These are phyloP conservation scores for Dolichallabes microphthalmus DNA, from an alignment of 2,113 vertebrate genomes.

Conservation along the genomic window DNA sequence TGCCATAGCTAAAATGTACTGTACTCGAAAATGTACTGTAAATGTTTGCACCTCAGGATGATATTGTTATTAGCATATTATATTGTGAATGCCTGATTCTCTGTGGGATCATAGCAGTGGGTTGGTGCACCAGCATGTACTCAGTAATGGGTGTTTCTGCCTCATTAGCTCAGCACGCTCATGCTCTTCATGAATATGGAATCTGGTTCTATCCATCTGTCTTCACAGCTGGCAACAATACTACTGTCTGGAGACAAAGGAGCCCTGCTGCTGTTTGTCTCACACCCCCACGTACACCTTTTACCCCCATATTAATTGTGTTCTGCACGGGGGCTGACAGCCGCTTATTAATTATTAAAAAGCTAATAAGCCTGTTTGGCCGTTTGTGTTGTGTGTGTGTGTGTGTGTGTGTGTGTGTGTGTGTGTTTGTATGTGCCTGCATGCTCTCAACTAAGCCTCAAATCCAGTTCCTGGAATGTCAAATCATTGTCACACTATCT, in stretches of 20 bases:
- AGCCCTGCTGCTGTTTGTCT: slow-evolving; percentile 39
- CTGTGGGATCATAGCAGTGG: neutral
- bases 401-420: neutral
- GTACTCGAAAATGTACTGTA: neutral
- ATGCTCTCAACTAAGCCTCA: neutral
- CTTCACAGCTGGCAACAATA: slow-evolving; percentile 29
- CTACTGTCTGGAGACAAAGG: slow-evolving; percentile 23
- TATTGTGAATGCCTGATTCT: neutral
- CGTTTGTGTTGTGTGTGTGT: neutral
- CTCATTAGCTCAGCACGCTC: slow-evolving; percentile 11
- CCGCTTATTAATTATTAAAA: slow-evolving; percentile 37
- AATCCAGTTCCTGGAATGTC: neutral
- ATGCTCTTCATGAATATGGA: slow-evolving; percentile 48
- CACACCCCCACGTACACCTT: slow-evolving; percentile 10
- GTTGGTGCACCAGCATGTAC: slow-evolving; percentile 17
- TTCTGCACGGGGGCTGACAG: neutral
- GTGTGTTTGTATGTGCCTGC: neutral
- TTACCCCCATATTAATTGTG: slow-evolving; percentile 34
- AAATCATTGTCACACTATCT: slow-evolving; percentile 20
- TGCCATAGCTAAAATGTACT: neutral
- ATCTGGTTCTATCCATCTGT: slow-evolving; percentile 42
- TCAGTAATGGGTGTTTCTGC: slow-evolving; percentile 8
- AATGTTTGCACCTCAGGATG: neutral
- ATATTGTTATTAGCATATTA: neutral
- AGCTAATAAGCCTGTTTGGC: neutral